phyloP scores from a whole-genome alignment of 2,113 vertebrate species.

The Stegastes partitus region DNA sequence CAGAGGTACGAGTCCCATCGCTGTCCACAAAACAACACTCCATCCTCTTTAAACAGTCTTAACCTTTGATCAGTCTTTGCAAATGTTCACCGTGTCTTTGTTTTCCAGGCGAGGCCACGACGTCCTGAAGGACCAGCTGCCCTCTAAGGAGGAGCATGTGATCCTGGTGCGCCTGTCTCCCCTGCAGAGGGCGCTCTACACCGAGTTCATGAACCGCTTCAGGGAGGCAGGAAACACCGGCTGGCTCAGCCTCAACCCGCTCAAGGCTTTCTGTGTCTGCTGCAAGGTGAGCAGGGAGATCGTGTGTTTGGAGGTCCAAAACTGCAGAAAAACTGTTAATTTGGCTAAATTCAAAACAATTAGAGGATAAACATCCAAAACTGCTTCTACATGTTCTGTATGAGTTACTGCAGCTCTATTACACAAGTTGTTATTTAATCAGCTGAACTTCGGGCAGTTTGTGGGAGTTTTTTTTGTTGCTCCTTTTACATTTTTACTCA shows the following conservation, averaged over 20 bases:
- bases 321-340: too few relatives aligned
- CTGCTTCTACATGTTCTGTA: too few relatives aligned
- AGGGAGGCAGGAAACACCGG: constrained; percentile 94
- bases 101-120: constrained; percentile 93
- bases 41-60: not conserved
- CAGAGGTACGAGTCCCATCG: constrained; percentile 90
- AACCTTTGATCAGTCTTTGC: not conserved
- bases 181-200: constrained; percentile 94
- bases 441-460: too few relatives aligned
- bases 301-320: not conserved
- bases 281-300: constrained; percentile 87
- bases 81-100: not conserved
- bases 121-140: constrained; percentile 93
- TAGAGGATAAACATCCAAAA: too few relatives aligned
- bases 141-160: constrained; percentile 94
- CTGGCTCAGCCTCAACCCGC: constrained; percentile 95
- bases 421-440: too few relatives aligned
- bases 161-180: constrained; percentile 94
- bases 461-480: too few relatives aligned
- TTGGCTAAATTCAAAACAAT: too few relatives aligned
- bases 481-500: too few relatives aligned
- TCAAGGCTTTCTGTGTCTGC: constrained; percentile 97
- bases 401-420: too few relatives aligned
- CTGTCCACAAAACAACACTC: not conserved
- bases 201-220: constrained; percentile 96